phyloP scores from a whole-genome alignment of 2,113 vertebrate genomes.

The Chauna torquata region DNA sequence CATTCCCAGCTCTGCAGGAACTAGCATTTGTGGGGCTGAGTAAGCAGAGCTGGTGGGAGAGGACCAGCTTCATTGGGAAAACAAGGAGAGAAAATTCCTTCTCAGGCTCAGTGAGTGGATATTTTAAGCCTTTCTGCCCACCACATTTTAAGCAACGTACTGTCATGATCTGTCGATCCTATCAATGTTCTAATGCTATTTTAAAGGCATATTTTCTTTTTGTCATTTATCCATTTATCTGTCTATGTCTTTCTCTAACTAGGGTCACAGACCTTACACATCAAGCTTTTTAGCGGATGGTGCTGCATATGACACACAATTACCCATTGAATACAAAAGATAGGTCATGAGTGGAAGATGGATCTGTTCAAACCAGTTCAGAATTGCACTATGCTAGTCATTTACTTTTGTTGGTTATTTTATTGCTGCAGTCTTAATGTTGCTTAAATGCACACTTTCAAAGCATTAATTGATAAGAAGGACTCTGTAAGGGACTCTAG shows the following conservation, averaged over 20 bases:
- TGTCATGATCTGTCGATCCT: not conserved
- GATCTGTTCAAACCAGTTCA: not conserved
- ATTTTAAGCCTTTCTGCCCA: constrained; percentile 17
- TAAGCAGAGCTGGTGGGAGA: not conserved
- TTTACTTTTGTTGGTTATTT: constrained; percentile 17
- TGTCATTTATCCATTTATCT: not conserved
- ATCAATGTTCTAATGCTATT: not conserved
- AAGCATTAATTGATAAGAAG: constrained; percentile 28
- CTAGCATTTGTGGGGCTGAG: not conserved
- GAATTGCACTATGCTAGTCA: not conserved
- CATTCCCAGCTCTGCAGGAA: not conserved
- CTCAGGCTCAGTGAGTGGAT: not conserved
- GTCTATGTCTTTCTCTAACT: not conserved
- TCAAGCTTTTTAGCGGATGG: not conserved
- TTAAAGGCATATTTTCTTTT: constrained; percentile 30
- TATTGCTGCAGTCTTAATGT: not conserved
- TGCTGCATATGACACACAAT: not conserved
- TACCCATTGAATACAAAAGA: not conserved
- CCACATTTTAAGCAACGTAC: not conserved
- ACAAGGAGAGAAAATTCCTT: constrained; percentile 3
- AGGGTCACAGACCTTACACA: not conserved
- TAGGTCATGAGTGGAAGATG: not conserved
- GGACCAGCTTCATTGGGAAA: not conserved
- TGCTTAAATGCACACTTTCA: not conserved
- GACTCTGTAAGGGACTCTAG: not conserved